Conservation (phyloP, 2,797 vertebrate genomes). For the Anguilla pacifica region DNA sequence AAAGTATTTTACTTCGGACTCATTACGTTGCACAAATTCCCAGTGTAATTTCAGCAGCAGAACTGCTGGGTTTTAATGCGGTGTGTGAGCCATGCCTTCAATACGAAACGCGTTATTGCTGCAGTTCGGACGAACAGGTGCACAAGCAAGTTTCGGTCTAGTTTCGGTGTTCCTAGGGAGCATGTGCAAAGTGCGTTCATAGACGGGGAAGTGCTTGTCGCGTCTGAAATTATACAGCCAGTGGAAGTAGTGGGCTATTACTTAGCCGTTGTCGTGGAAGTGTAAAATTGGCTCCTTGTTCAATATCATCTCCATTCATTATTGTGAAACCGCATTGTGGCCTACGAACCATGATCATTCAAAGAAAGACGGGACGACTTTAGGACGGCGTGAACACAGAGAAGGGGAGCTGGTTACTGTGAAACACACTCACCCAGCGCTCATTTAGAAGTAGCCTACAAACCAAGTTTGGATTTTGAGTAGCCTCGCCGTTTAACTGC, state of each 20-base stretch:
- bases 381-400: not conserved
- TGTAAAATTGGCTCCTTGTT: not conserved
- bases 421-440: not conserved
- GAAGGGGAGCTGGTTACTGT: not conserved
- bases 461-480: not conserved
- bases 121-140: constrained; percentile 33
- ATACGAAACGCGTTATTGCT: not conserved
- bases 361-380: not conserved
- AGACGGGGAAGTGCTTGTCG: not conserved
- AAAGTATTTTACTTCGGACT: not conserved
- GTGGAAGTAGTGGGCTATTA: not conserved
- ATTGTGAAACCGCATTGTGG: not conserved
- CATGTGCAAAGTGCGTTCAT: not conserved
- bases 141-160: constrained; percentile 44
- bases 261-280: not conserved
- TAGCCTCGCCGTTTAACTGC: not conserved
- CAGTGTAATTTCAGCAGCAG: too few relatives aligned
- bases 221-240: not conserved
- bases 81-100: not conserved
- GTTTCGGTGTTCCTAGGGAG: constrained; percentile 43
- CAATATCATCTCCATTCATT: not conserved
- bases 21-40: not conserved
- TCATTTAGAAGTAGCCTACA: not conserved
- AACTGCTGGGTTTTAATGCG: not conserved
- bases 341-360: too few relatives aligned